These are phyloP conservation scores for Labeo rohita DNA, from an alignment of 2,113 vertebrate genomes.

Conservation along the genomic window DNA sequence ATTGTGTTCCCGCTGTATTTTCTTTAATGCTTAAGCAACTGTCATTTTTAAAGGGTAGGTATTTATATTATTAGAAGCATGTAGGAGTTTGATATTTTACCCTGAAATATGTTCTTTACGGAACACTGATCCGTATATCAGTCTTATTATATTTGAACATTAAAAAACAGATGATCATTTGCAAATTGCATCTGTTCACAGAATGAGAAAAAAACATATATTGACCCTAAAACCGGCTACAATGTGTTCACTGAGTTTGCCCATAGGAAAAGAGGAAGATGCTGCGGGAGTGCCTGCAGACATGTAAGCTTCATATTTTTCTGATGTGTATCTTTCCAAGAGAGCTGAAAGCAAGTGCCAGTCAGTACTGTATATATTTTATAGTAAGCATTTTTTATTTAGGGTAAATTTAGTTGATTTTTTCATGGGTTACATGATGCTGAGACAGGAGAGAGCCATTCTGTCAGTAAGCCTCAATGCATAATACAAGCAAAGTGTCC, in stretches of 20 bases:
- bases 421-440: slow-evolving; percentile 1
- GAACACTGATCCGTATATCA: background rate
- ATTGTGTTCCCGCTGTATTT: slow-evolving; percentile 49
- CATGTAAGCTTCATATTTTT: slow-evolving; percentile 77
- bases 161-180: background rate
- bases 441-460: background rate
- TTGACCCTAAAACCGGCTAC: slow-evolving; percentile 78
- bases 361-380: background rate
- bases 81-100: background rate
- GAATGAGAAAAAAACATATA: slow-evolving; percentile 80
- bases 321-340: slow-evolving; percentile 14
- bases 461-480: background rate
- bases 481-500: slow-evolving; percentile 8
- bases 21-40: background rate
- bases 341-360: background rate
- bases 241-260: slow-evolving; percentile 78
- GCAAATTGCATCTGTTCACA: slow-evolving; percentile 50
- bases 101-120: background rate
- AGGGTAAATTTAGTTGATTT: background rate
- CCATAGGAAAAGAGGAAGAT: slow-evolving; percentile 78
- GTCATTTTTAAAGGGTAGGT: background rate
- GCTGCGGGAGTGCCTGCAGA: slow-evolving; percentile 81
- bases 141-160: background rate
- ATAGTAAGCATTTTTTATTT: slow-evolving; percentile 14
- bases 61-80: background rate